Base-by-base conservation (phyloP, 2,888 invertebrate species). In the Molorchus minor region DNA sequence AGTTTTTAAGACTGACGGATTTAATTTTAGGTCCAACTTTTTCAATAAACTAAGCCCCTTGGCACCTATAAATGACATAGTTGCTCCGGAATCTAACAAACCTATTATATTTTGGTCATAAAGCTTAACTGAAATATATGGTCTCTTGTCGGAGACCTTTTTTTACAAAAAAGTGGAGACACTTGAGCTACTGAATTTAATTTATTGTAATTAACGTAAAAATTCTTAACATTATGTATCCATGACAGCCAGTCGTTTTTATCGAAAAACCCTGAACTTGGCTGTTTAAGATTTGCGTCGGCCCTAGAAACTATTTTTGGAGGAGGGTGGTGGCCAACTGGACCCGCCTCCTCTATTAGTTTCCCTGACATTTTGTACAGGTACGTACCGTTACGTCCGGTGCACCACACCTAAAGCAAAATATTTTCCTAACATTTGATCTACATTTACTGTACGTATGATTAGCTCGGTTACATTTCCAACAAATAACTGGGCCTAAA, bases 71-170 rank as follows among this genome's bases (percentile, higher is more conserved):
- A 62, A 45, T 3, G 49, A 57, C n/a, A 47, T 20, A n/a, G 47
- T 61, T 5, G 59, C 57, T n/a, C 59, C 63, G 19, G 53, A 51
- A 56, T 65, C 63, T n/a, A 65, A 55, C 7, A 57, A 35, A 8
- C 30, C 59, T 10, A 21, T 29, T 25, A 61, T 35, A 13, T 29
- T 20, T 2, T 17, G 10, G 19, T 53, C 61, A 29, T 54, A 59
- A 10, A 65, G 7, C 10, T 45, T 35, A 8, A 63, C 58, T 29
- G 12, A 25, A 10, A 62, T 47, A 51, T 59, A 56, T 17, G 62
- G 61, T 35, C 54, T 35, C 29, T 61, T 57, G 30, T 63, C 61
- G 4, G 29, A 30, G 20, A 13, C n/a, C 40, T 38, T 46, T 12
- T 45, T 8, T n/a, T n/a, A 1, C 38, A 20, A 40, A 59, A 59